Evolutionary conservation across 2,888 invertebrate species (phyloP), one percentile per base, ranked within the genome.

Genomic region (Ctenicera cuprea): DNA sequence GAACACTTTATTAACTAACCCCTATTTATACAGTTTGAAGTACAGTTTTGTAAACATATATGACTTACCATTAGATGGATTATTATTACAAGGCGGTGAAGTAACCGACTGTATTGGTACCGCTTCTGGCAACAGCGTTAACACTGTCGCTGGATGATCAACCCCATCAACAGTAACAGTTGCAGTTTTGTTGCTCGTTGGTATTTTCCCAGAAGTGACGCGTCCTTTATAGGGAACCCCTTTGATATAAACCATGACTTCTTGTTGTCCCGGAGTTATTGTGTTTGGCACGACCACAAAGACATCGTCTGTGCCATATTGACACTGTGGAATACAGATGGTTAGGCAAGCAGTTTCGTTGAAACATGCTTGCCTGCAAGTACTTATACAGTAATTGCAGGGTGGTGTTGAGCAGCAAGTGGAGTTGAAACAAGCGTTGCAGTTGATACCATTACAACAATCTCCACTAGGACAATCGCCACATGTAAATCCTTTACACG

Each of bases 391-490:
- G 50, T 61, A 64, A 48, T 65, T 73, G 20, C 68, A 69, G 1
- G 68, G 9, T 12, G 20, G 9, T 5, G 61, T 64, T n/a, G 43
- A 11, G 22, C 76, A 76, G 20, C 73, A 76, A 43, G 41, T 41
- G 0, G 59, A 18, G 9, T 67, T 63, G 11, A 41, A 37, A 16
- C 76, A 76, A 8, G 69, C 70, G 57, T 76, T 76, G 26, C 76
- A 76, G 9, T 76, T 76, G 16, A 54, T 61, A n/a, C 76, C 72
- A 59, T 74, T 37, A 38, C 76, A 76, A 45, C 76, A 76, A 48
- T 63, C 62, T 11, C 74, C 76, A 22, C 22, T 63, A 1, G 74
- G 76, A 37, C 76, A 76, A 7, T 48, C 41, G 9, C 71, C 72
- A n/a, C 76, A 76, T 1, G 30, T 43, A 59, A 65, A 57, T 5